phyloP scores from a whole-genome alignment of 2,797 vertebrate species.

The Muscicapa striata region DNA sequence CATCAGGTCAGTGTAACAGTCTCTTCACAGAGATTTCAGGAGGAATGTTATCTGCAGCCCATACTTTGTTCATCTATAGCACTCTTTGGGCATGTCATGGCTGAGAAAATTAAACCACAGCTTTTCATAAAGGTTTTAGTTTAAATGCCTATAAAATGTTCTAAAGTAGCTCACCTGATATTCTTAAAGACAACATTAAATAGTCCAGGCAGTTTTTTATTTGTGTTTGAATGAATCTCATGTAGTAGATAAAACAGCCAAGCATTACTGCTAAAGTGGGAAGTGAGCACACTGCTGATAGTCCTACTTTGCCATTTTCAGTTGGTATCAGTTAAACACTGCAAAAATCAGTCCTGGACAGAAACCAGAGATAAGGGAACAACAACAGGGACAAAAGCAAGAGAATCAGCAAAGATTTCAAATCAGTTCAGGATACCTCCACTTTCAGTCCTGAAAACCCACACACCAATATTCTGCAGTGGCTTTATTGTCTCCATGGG shows the following conservation, averaged over 20 bases:
- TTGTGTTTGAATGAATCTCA: background rate
- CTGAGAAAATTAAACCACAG: background rate
- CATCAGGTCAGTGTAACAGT: background rate
- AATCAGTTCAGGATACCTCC: background rate
- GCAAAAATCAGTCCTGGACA: background rate
- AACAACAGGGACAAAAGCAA: background rate
- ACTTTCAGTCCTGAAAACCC: background rate
- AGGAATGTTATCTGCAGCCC: background rate
- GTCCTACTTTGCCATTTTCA: background rate
- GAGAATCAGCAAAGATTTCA: background rate
- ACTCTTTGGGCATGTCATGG: background rate
- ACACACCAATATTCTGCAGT: background rate
- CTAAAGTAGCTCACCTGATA: background rate
- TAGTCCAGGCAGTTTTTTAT: background rate
- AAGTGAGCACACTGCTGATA: background rate
- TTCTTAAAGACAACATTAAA: background rate
- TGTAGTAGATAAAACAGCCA: background rate
- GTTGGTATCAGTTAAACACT: background rate
- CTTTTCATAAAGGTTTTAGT: background rate
- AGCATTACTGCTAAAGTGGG: background rate
- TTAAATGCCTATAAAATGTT: background rate
- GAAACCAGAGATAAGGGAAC: background rate
- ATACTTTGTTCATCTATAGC: background rate
- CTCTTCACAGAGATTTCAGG: background rate
- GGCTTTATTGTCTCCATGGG: background rate